These are phyloP conservation scores for Typhlomys cinereus DNA, from an alignment of 2,113 vertebrate species.

Conservation along the genomic window DNA sequence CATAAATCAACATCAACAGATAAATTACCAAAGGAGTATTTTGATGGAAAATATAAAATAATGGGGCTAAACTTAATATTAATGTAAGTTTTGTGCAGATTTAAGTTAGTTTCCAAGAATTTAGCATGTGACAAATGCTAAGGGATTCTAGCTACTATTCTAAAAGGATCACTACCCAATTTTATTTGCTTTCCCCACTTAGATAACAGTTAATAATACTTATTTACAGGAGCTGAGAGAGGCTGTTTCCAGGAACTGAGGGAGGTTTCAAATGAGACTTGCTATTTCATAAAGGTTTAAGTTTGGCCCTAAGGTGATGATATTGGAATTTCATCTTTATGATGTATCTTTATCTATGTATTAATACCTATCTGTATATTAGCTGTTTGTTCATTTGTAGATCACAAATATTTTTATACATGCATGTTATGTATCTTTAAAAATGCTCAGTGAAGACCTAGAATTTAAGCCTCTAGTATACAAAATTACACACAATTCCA, in stretches of 20 bases:
- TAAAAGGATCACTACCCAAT: not conserved
- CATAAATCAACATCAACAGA: not conserved
- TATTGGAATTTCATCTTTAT: not conserved
- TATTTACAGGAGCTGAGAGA: constrained; percentile 1
- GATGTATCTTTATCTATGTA: not conserved
- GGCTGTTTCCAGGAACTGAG: not conserved
- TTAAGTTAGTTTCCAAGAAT: constrained; percentile 11
- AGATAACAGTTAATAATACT: not conserved
- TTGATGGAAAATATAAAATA: no score
- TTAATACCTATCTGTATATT: not conserved
- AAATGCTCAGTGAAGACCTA: not conserved
- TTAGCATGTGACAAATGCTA: not conserved
- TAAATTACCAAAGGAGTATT: not conserved
- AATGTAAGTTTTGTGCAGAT: constrained; percentile 19
- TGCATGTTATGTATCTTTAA: not conserved
- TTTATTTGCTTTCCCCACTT: constrained; percentile 24
- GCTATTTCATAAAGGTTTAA: not conserved
- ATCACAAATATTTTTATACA: not conserved
- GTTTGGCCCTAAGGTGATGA: not conserved
- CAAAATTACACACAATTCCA: not conserved
- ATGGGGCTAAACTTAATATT: not conserved
- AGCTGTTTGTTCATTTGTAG: not conserved
- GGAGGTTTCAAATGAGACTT: not conserved
- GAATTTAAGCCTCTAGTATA: not conserved
- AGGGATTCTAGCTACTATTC: constrained; percentile 24